Evolutionary conservation across 1,140 invertebrate species (phyloP).

Genomic region (Sycobia sp.): DNA sequence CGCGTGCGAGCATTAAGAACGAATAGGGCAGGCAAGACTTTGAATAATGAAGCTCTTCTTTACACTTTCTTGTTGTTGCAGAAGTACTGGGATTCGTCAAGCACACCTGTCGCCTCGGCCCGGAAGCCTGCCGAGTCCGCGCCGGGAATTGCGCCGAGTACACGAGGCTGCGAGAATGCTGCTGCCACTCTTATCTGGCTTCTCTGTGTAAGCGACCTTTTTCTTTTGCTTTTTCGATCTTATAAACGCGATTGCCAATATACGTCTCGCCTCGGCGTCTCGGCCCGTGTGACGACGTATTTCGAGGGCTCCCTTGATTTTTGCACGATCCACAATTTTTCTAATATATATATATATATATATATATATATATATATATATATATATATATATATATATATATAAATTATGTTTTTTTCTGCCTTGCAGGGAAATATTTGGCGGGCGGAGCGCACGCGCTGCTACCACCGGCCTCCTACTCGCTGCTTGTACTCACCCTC

Average conservation of each 20-base stretch:
- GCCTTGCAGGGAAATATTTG: conserved; percentile 52
- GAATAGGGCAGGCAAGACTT: too few relatives aligned
- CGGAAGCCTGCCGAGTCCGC: conserved; percentile 64
- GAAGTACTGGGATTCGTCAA: conserved; percentile 71
- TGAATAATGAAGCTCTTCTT: too few relatives aligned
- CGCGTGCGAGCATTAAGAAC: too few relatives aligned
- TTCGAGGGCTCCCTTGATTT: too few relatives aligned
- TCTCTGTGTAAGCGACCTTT: conserved; percentile 63
- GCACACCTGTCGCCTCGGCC: conserved; percentile 71
- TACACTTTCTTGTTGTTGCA: conserved; percentile 37
- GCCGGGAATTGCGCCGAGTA: conserved; percentile 70
- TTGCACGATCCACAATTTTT: too few relatives aligned
- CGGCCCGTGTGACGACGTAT: too few relatives aligned
- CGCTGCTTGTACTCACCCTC: background rate
- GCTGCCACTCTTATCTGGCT: conserved; percentile 68
- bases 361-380: too few relatives aligned
- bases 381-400: too few relatives aligned
- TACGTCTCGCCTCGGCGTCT: too few relatives aligned
- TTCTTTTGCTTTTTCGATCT: background rate
- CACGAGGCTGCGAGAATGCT: conserved; percentile 68
- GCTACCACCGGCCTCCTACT: conserved; percentile 8
- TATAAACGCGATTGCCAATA: too few relatives aligned
- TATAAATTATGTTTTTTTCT: background rate
- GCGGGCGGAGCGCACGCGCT: conserved; percentile 41
- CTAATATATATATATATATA: too few relatives aligned